Evolutionary conservation across 2,797 vertebrate genomes (phyloP), one percentile per base, ranked within the genome.

Genomic region (Poliocrania exsul): DNA sequence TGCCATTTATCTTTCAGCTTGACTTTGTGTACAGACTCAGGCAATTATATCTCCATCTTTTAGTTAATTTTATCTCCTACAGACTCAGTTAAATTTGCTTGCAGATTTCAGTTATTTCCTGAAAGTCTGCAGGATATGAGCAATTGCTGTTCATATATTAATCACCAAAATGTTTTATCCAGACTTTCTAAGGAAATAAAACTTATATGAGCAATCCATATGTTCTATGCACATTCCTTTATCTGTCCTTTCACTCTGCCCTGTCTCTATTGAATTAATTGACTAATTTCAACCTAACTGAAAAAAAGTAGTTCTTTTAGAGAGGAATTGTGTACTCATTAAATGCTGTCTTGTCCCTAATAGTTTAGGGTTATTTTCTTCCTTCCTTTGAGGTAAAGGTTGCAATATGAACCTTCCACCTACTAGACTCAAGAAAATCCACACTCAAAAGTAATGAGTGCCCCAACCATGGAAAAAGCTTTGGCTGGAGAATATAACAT

Each of bases 41-140:
- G 92, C 95, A 97, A 97, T 97, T 95, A 91, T 60, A 81, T 86
- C 87, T 92, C 94, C 66, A 78, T 94, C 74, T 97, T 95, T 97
- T 70, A 92, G 89, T 92, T 96, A 95, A 96, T 97, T 97, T 97
- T 91, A 81, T 95, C 95, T 96, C 73, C 84, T 94, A 67, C 80
- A 88, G 88, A 94, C 77, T 97, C 91, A 49, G 93, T 97, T 95
- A 95, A 91, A 97, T 97, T 95, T 96, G 82, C 92, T 97, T 97
- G 85, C 87, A 85, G 84, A 86, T 94, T 97, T 95, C 92, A 92
- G 81, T 92, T 96, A 87, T 93, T 97, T 95, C 82, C 92, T 97
- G 93, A 85, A 82, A 92, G 90, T 90, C 86, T 97, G 75, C 69
- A 97, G 93, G 93, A 96, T 72, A 88, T 96, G 92, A 95, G 66